Conservation (phyloP, 1,140 invertebrate genomes). For the Caerostris darwini region DNA sequence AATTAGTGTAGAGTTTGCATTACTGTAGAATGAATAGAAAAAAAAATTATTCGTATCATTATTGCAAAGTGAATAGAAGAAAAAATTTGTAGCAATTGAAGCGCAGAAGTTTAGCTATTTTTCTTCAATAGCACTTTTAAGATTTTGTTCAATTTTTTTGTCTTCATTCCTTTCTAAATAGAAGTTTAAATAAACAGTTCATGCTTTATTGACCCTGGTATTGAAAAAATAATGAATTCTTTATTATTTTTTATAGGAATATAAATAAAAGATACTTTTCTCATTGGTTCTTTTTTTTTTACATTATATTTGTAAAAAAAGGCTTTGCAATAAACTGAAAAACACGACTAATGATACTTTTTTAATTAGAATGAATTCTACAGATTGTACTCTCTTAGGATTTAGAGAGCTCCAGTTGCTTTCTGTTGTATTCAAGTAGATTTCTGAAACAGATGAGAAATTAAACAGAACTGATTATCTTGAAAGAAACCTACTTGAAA, state of each 20-base stretch:
- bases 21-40: background rate
- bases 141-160: background rate
- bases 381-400: background rate
- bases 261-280: background rate
- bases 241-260: background rate
- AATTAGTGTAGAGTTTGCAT: background rate
- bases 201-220: background rate
- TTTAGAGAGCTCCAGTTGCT: background rate
- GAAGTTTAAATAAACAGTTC: background rate
- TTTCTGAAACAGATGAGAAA: background rate
- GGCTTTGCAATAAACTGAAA: background rate
- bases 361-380: background rate
- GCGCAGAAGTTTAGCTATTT: background rate
- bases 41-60: background rate
- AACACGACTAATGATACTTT: background rate
- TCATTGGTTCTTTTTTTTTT: slow-evolving; percentile 1
- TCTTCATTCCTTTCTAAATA: background rate
- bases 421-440: background rate
- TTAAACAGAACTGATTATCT: background rate
- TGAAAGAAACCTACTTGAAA: no score
- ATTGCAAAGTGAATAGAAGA: background rate
- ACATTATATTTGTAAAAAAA: background rate
- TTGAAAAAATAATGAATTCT: slow-evolving; percentile 19
- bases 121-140: slow-evolving; percentile 1
- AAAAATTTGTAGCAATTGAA: background rate